These are phyloP conservation scores for Pseudopleuronectes americanus DNA, from an alignment of 2,797 vertebrate genomes.

Conservation along the genomic window DNA sequence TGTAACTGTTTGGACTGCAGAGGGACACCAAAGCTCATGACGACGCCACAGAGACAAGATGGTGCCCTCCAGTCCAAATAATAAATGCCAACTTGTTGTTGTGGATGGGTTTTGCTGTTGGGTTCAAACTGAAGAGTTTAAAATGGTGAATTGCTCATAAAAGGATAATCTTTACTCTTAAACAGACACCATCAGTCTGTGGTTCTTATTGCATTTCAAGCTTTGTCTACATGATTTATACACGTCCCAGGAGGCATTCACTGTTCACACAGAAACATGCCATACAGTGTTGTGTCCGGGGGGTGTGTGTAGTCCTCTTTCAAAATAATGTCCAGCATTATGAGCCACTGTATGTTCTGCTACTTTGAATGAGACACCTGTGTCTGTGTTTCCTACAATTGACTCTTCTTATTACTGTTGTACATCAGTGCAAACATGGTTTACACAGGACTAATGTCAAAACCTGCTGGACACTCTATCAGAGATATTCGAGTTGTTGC, in stretches of 20 bases:
- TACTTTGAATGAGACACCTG: background rate
- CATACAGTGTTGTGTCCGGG: background rate
- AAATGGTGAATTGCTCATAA: conserved; percentile 55
- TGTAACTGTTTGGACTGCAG: conserved; percentile 25
- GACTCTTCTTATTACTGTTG: conserved; percentile 24
- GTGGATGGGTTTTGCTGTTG: conserved; percentile 16
- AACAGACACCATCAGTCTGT: conserved; percentile 23
- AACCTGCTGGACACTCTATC: background rate
- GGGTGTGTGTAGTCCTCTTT: background rate
- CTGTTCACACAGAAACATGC: background rate
- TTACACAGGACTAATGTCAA: conserved; percentile 1
- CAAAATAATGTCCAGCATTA: background rate
- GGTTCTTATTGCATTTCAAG: conserved; percentile 3
- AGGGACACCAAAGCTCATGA: conserved; percentile 40
- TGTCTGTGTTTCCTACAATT: background rate
- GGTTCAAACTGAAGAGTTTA: conserved; percentile 25
- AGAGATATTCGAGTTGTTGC: background rate
- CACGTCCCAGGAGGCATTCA: conserved; percentile 2
- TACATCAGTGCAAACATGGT: conserved; percentile 30
- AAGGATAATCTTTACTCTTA: conserved; percentile 28
- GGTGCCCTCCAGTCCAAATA: conserved; percentile 52
- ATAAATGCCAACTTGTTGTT: conserved; percentile 50
- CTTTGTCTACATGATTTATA: background rate
- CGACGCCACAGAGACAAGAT: conserved; percentile 36
- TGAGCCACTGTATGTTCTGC: background rate